Evolutionary conservation across 2,888 invertebrate species (phyloP).

Genomic region (Tinea trinotella): DNA sequence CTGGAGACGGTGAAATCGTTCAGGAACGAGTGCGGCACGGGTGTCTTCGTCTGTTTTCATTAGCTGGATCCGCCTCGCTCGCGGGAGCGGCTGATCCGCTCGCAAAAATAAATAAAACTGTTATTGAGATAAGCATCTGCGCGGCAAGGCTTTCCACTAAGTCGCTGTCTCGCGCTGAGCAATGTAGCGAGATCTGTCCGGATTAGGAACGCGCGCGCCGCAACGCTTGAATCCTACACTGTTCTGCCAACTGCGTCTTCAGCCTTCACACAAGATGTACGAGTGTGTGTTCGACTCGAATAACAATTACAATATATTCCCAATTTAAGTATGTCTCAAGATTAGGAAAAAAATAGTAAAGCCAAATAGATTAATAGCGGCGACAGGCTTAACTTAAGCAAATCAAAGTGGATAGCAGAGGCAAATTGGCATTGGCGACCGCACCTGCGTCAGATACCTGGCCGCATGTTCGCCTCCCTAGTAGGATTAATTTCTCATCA

Average conservation of each 20-base stretch:
- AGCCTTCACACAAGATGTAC: not conserved
- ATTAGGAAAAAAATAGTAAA: slow-evolving; percentile 12
- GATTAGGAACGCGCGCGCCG: slow-evolving; percentile 48
- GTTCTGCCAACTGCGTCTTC: slow-evolving; percentile 14
- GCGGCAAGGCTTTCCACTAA: slow-evolving; percentile 64
- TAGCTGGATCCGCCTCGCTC: slow-evolving; percentile 42
- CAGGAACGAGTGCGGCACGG: slow-evolving; percentile 30
- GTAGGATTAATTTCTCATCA: slow-evolving; percentile 68
- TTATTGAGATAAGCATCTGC: slow-evolving; percentile 73
- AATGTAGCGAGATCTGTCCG: slow-evolving; percentile 68
- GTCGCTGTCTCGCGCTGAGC: slow-evolving; percentile 67
- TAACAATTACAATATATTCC: not conserved
- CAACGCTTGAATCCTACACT: slow-evolving; percentile 34
- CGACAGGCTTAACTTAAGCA: slow-evolving; percentile 22
- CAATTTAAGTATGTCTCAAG: not conserved
- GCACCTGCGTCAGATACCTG: slow-evolving; percentile 40
- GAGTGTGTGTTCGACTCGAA: not conserved
- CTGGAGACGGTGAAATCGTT: slow-evolving; percentile 14
- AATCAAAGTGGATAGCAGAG: slow-evolving; percentile 26
- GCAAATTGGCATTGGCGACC: slow-evolving; percentile 45
- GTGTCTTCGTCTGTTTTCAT: slow-evolving; percentile 60
- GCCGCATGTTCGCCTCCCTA: not conserved
- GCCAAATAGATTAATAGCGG: not conserved
- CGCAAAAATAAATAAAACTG: slow-evolving; percentile 72
- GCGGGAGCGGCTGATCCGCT: slow-evolving; percentile 61